A percentile compares a stretch with the other conserved stretches of the same genome.
Evolutionary conservation across 2,113 vertebrate genomes (phyloP).

Genomic region (Hassar affinis): DNA sequence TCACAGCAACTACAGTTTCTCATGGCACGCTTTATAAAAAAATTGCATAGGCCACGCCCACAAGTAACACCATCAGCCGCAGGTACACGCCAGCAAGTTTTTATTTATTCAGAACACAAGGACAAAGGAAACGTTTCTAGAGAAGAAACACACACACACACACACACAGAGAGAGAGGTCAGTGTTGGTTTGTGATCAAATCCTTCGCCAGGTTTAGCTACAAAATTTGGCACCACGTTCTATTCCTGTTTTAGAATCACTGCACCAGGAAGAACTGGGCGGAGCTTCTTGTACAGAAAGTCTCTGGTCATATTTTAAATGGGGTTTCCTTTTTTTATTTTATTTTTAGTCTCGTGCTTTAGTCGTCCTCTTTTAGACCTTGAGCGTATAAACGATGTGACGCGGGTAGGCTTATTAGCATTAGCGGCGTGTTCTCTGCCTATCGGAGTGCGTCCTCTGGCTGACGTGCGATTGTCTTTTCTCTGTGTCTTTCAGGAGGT

Average conservation of each 20-base stretch:
- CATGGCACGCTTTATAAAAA: not conserved
- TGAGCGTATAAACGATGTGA: not conserved
- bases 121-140: not conserved
- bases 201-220: not conserved
- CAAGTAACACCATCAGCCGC: not conserved
- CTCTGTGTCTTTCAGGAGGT: constrained; percentile 71
- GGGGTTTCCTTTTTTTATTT: too few species aligned
- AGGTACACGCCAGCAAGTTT: not conserved
- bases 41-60: not conserved
- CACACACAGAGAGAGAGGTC: too few species aligned
- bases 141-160: too few species aligned
- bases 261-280: too few species aligned
- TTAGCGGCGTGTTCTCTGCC: too few species aligned
- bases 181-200: not conserved
- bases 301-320: not conserved
- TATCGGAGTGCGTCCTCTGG: not conserved
- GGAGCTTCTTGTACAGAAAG: not conserved
- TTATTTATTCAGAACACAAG: not conserved
- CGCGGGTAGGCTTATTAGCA: too few species aligned
- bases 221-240: not conserved
- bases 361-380: too few species aligned
- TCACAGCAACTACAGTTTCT: too few species aligned
- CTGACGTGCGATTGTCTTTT: not conserved
- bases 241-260: not conserved
- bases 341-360: too few species aligned